phyloP scores from a whole-genome alignment of 2,888 invertebrate genomes.

The Oligia strigilis region DNA sequence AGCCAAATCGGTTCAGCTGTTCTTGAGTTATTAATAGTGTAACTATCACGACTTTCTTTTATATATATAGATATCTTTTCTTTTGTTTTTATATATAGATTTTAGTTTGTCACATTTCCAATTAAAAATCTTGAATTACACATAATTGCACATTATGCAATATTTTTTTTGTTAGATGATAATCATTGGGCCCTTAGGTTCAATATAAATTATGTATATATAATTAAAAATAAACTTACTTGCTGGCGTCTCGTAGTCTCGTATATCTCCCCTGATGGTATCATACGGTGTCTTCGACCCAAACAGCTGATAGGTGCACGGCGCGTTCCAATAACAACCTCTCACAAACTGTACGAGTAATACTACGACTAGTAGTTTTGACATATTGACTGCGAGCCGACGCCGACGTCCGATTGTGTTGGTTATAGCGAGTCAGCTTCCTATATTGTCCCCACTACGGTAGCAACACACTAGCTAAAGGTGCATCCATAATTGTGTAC shows the following conservation, averaged over 20 bases:
- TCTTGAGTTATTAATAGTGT: too few species aligned
- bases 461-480: constrained; percentile 46
- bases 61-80: too few species aligned
- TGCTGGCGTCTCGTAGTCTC: constrained; percentile 74
- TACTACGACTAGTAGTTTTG: constrained; percentile 56
- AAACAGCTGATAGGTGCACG: constrained; percentile 76
- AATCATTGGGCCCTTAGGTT: background rate
- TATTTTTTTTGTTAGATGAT: background rate
- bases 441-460: constrained; percentile 64
- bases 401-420: constrained; percentile 53
- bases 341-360: constrained; percentile 60
- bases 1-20: too few species aligned
- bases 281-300: constrained; percentile 84
- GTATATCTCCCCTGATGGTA: constrained; percentile 81
- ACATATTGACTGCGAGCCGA: constrained; percentile 35
- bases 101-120: too few species aligned
- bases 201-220: background rate
- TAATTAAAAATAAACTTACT: constrained; percentile 75
- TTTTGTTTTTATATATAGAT: too few species aligned
- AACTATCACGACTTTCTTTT: too few species aligned
- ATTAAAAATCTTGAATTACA: background rate
- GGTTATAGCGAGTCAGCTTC: constrained; percentile 24
- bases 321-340: constrained; percentile 80
- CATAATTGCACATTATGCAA: background rate
- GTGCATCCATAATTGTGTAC: constrained; percentile 33